A percentile compares a stretch with the other conserved stretches of the same genome.
These are phyloP conservation scores for Cuniculus paca DNA, from an alignment of 2,797 vertebrate genomes.

Conservation along the genomic window DNA sequence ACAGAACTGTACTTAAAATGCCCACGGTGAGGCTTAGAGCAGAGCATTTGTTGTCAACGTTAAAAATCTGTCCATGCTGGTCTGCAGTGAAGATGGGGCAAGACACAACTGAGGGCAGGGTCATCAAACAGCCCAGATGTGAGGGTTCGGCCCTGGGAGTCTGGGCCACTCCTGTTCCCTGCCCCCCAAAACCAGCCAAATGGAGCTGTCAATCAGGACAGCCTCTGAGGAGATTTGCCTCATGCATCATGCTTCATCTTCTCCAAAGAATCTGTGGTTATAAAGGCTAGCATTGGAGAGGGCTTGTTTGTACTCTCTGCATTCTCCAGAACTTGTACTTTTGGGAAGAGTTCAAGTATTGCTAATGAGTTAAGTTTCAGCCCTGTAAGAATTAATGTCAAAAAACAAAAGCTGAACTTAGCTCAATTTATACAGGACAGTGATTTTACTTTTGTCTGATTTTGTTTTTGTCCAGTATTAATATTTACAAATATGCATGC, in stretches of 20 bases:
- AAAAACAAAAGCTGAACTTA: slow-evolving; percentile 40
- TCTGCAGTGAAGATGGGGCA: slow-evolving; percentile 9
- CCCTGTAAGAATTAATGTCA: background rate
- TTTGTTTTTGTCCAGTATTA: slow-evolving; percentile 41
- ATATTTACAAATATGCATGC: slow-evolving; percentile 58
- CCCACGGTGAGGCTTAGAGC: background rate
- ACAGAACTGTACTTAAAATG: slow-evolving; percentile 74
- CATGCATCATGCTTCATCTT: slow-evolving; percentile 56
- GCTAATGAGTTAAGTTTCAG: background rate
- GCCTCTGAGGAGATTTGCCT: slow-evolving; percentile 81
- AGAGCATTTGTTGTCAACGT: background rate
- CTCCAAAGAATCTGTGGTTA: background rate
- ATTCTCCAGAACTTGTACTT: slow-evolving; percentile 44
- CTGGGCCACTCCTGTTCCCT: slow-evolving; percentile 52
- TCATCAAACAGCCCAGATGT: background rate
- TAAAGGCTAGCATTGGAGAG: slow-evolving; percentile 28
- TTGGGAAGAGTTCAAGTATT: slow-evolving; percentile 2
- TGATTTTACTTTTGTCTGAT: slow-evolving; percentile 34
- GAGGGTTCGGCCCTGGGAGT: slow-evolving; percentile 1
- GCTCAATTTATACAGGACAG: background rate
- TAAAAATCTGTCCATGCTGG: slow-evolving; percentile 19
- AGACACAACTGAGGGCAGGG: background rate
- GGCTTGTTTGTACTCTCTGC: background rate
- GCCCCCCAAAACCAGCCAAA: slow-evolving; percentile 84
- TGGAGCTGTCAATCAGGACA: slow-evolving; percentile 87